Base-by-base conservation (phyloP, 2,113 vertebrate genomes). In the Pagrus major region DNA sequence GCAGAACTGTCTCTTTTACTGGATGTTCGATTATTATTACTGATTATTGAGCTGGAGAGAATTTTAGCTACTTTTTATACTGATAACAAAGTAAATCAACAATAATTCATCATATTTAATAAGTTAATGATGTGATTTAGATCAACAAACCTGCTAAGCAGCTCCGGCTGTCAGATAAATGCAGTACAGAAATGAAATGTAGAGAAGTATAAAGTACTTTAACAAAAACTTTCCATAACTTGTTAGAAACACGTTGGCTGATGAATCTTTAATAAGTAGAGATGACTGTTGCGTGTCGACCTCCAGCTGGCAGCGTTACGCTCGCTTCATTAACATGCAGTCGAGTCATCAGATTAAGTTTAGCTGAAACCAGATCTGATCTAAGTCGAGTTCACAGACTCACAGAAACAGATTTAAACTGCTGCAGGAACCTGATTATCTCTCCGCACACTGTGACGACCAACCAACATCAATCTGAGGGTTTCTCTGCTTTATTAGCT, bases 341-440 rank as follows among this genome's bases (percentile, higher is more conserved):
- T 23, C 0, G 27, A 56, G 73, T 76, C 73, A 66, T 66, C 73
- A 66, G 39, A 35, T 66, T 12, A 64, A 47, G 41, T 52, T 69
- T 52, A 78, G 55, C 65, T 31, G 75, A 2, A 51, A 78, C 31
- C 31, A 49, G 74, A 76, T 52, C 64, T 25, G 44, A 0, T 31
- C 23, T 51, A 42, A 10, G 31, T 1, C 1, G 42, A 1, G 44
- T 68, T 77, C 74, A 59, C 63, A 29, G n/a, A 47, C 29, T 37
- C n/a, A 9, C 15, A 4, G 23, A 65, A 47, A 59, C 39, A 39
- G 39, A 71, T 44, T 41, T 31, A 23, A n/a, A 25, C 37, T 63
- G 37, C 11, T 27, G 60, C 60, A 63, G 21, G 3, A 31, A 31
- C 29, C 64, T 1, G 61, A 64, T 20, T 11, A 29, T 20, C 12